Evolutionary conservation across 2,113 vertebrate genomes (phyloP), one percentile per base, ranked within the genome.

Genomic region (Hymenochirus boettgeri): DNA sequence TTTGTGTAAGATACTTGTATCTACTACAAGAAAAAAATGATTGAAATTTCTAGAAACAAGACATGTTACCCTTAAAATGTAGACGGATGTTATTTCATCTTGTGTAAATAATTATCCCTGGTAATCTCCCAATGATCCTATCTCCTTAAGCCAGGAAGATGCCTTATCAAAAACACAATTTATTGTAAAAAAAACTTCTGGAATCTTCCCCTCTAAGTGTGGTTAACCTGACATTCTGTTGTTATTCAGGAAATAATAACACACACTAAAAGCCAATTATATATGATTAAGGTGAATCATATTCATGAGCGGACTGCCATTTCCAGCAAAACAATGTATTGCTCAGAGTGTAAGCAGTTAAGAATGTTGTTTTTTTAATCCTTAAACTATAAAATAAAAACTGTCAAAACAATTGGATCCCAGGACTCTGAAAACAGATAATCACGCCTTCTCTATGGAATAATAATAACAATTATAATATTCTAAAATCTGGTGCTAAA

Each of bases 241-340:
- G 42, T 57, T 50, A 57, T 57, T 57, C 39, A 13, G 17, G 35
- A 47, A 65, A 50, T 47, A 35, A 65, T 65, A 50, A 27, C 54
- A 65, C 22, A 29, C 63, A 42, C 31, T 65, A 65, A 57, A 50
- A 65, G 57, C 42, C 63, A 57, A 50, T 57, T 65, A 57, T 57
- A 57, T 65, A 65, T 65, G 63, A 65, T 65, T 24, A 50, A 65
- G 63, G 22, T 24, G 63, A 65, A 65, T 50, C 53, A 22, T 65
- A 65, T 65, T 65, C 63, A 65, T 65, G 54, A 65, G 63, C 54
- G 57, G 42, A 50, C 56, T 64, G 52, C 52, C 62, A 64, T 65
- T 65, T 65, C 21, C 42, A 50, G 54, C 62, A 50, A 12, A 57
- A 57, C 42, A 65, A 57, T 65, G 57, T 57, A 65, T 65, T 65